phyloP scores from a whole-genome alignment of 2,797 vertebrate species.

The Aphelocoma californica region DNA sequence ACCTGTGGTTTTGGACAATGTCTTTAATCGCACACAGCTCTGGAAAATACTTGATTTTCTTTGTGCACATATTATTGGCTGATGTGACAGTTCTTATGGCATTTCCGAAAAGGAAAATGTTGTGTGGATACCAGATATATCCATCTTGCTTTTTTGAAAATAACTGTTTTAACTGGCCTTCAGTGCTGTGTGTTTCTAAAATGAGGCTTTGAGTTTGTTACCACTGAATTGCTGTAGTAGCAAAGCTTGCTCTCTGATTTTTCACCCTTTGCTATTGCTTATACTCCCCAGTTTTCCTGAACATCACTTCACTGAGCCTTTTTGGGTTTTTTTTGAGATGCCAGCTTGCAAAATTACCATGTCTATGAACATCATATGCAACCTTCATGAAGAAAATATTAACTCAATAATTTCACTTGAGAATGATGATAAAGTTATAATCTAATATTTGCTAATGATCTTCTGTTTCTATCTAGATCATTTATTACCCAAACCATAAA shows the following conservation, averaged over 20 bases:
- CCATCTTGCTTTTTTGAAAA: neutral
- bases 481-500: neutral
- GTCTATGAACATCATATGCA: neutral
- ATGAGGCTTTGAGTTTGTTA: neutral
- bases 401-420: neutral
- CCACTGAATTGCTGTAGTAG: neutral
- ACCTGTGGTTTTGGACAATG: neutral
- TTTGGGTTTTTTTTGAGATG: neutral
- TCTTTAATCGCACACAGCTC: neutral
- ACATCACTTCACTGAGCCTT: neutral
- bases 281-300: neutral
- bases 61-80: neutral
- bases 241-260: neutral
- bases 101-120: neutral
- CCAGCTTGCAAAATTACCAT: neutral
- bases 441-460: neutral
- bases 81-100: neutral
- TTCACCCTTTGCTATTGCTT: neutral
- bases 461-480: neutral
- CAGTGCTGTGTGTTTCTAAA: neutral
- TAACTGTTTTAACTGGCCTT: neutral
- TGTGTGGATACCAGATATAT: neutral
- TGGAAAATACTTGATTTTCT: neutral
- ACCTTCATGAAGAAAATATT: neutral
- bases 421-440: neutral